Base-by-base conservation (phyloP, 1,140 invertebrate genomes). In the Heliconius melpomene region DNA sequence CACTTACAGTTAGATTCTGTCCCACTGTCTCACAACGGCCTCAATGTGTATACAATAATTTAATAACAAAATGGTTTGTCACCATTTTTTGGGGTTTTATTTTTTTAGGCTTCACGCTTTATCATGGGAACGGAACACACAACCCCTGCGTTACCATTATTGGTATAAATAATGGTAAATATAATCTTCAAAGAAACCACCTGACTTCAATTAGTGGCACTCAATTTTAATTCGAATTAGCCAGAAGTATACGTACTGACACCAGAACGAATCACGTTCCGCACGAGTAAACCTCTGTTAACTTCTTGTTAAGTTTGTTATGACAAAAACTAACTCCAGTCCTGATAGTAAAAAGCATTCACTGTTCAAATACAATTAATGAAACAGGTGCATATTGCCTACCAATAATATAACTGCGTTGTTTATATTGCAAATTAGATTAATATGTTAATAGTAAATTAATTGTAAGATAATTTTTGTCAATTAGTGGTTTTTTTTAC, bases 211-310 rank as follows among this genome's bases (percentile, higher is more conserved):
- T 57, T 57, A 57, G n/a, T 9, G 3, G n/a, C 2, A 23, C n/a
- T 57, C 54, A 23, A 57, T 57, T 57, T 9, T 57, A 23, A 23
- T 57, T 23, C 20, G 54, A 57, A 57, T 57, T 57, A 57, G 54
- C 20, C n/a, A 57, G n/a, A 57, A 57, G n/a, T 52, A 18, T 52
- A 20, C 18, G 50, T 57, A 57, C 72, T 16, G 29, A 60, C 36
- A 57, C 29, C 72, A 38, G 66, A 73, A 72, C 72, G 32, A 70
- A 71, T 40, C n/a, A 29, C 16, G 78, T 74, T 79, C 40, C 78
- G 78, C 73, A 79, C 78, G 78, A 79, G 38, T 75, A 74, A 74
- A 32, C 23, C 40, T 5, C 50, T n/a, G 29, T 73, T 70, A 46
- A 71, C 66, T 70, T 79, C 40, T 75, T 79, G 38, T 38, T 79